phyloP scores from a whole-genome alignment of 2,888 invertebrate genomes.

The Cistogaster globosa region DNA sequence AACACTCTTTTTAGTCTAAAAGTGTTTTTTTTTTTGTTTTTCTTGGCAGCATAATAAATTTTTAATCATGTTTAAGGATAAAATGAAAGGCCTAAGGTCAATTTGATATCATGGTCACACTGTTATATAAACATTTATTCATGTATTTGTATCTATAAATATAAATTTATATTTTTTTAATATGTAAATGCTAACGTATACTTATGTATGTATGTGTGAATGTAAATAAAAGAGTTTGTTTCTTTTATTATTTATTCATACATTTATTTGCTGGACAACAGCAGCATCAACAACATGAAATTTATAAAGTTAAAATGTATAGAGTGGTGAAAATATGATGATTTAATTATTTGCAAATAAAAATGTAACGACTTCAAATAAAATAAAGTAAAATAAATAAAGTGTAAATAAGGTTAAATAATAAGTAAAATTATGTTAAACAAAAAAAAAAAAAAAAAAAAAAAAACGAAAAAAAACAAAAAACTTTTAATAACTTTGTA shows the following conservation, averaged over 20 bases:
- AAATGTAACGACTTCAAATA: slow-evolving; percentile 49
- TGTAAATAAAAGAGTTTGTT: slow-evolving; percentile 21
- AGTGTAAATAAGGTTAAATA: slow-evolving; percentile 39
- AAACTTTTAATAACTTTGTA: too few species aligned
- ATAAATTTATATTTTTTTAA: not conserved
- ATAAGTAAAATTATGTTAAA: slow-evolving; percentile 46
- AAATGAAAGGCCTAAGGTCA: slow-evolving; percentile 71
- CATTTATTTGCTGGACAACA: slow-evolving; percentile 45
- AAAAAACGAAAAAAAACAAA: too few species aligned
- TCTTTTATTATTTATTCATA: slow-evolving; percentile 38
- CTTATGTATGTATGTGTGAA: not conserved
- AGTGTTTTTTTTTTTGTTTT: slow-evolving; percentile 6
- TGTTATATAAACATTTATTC: not conserved
- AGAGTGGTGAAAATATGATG: slow-evolving; percentile 63
- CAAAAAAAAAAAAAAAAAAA: not conserved
- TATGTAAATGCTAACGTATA: too few species aligned
- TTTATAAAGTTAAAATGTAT: slow-evolving; percentile 29
- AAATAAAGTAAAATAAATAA: slow-evolving; percentile 44
- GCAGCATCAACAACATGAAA: slow-evolving; percentile 19
- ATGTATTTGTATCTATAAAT: not conserved
- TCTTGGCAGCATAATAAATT: slow-evolving; percentile 49
- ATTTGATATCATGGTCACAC: slow-evolving; percentile 60
- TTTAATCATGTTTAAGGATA: slow-evolving; percentile 70
- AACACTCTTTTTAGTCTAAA: slow-evolving; percentile 36
- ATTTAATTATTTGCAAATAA: slow-evolving; percentile 71